A percentile compares a stretch with the other conserved stretches of the same genome.
Evolutionary conservation across 2,888 invertebrate species (phyloP).

Genomic region (Ormyrus rosae): DNA sequence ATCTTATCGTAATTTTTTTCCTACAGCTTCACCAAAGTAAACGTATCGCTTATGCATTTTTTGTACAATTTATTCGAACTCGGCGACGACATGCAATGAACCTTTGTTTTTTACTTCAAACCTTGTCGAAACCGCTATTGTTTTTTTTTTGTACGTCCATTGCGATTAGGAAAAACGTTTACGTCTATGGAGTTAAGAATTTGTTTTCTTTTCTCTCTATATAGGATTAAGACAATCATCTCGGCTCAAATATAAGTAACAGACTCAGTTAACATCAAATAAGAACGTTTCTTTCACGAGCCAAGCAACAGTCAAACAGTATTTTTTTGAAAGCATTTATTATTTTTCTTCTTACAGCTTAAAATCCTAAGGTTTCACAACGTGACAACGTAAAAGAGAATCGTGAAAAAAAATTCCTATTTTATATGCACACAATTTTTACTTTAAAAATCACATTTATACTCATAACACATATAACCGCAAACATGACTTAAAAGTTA

Average conservation of each 20-base stretch:
- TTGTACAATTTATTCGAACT: constrained; percentile 55
- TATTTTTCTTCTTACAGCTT: constrained; percentile 30
- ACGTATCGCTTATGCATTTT: constrained; percentile 51
- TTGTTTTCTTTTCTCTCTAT: constrained; percentile 31
- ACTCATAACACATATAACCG: constrained; percentile 42
- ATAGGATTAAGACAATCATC: constrained; percentile 49
- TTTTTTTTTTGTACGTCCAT: constrained; percentile 55
- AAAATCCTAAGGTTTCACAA: constrained; percentile 25
- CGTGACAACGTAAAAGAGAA: constrained; percentile 13
- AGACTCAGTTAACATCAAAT: constrained; percentile 48
- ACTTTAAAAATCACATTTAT: constrained; percentile 10
- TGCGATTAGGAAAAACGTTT: constrained; percentile 54
- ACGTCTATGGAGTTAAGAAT: constrained; percentile 47
- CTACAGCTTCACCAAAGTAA: constrained; percentile 50
- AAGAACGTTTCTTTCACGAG: constrained; percentile 48
- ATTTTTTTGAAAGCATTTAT: constrained; percentile 36
- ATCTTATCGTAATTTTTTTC: constrained; percentile 50
- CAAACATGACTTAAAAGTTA: constrained; percentile 48
- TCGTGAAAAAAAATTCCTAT: constrained; percentile 25
- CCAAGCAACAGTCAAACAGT: constrained; percentile 53
- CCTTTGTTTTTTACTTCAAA: constrained; percentile 14
- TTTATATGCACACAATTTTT: constrained; percentile 26
- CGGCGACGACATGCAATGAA: constrained; percentile 47
- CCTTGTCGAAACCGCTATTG: constrained; percentile 39
- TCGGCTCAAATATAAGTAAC: constrained; percentile 48